Conservation (phyloP, 2,888 invertebrate genomes). For the Strigamia transsilvanica region DNA sequence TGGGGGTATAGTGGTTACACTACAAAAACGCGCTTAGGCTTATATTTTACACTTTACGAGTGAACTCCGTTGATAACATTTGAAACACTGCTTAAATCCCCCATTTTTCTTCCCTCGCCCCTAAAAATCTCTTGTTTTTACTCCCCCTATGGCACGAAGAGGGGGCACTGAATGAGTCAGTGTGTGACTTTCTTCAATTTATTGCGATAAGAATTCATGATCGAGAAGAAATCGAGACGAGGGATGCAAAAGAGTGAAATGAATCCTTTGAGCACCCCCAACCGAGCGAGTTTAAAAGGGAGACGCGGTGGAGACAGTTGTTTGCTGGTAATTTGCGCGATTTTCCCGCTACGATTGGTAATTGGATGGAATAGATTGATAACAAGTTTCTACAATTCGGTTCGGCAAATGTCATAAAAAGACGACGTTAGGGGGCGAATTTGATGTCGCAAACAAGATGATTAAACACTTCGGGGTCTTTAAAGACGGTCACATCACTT, state of each 20-base stretch:
- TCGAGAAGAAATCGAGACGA: background rate
- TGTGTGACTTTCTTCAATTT: conserved; percentile 37
- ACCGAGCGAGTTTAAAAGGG: background rate
- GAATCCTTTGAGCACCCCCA: conserved; percentile 26
- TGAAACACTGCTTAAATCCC: conserved; percentile 45
- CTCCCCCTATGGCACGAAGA: background rate
- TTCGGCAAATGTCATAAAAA: conserved; percentile 5
- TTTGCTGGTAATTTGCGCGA: conserved; percentile 15
- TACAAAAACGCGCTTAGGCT: background rate
- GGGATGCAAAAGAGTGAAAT: background rate
- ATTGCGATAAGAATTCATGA: conserved; percentile 41
- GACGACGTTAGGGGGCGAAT: background rate
- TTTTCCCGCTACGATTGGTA: conserved; percentile 14
- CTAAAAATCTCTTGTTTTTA: conserved; percentile 29
- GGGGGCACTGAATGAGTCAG: conserved; percentile 15
- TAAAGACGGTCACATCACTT: background rate
- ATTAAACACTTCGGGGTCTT: conserved; percentile 28
- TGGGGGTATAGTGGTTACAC: background rate
- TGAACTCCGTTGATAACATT: conserved; percentile 37
- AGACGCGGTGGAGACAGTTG: background rate
- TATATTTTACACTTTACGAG: conserved; percentile 26
- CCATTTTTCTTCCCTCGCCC: conserved; percentile 26
- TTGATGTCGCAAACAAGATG: background rate
- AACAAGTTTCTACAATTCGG: conserved; percentile 26
- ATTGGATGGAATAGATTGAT: conserved; percentile 42